A percentile compares a stretch with the other conserved stretches of the same genome.
These are phyloP conservation scores for Rosalia funebris DNA, from an alignment of 2,888 invertebrate species.

Conservation along the genomic window DNA sequence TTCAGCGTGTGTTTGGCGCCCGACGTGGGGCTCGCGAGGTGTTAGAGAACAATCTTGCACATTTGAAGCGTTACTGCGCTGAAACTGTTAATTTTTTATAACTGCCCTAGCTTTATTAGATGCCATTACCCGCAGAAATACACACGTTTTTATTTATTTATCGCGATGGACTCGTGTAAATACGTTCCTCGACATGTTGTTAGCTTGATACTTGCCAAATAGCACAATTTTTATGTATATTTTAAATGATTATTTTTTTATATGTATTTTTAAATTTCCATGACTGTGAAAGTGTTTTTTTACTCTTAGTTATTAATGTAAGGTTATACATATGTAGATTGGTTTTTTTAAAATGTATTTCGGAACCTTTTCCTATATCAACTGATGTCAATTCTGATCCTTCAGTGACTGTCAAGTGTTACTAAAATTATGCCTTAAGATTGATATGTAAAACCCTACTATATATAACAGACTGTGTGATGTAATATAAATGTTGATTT, in stretches of 20 bases:
- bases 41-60: not conserved
- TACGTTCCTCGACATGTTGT: conserved; percentile 34
- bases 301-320: conserved; percentile 5
- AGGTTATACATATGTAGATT: conserved; percentile 26
- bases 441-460: conserved; percentile 30
- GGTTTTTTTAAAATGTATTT: conserved; percentile 26
- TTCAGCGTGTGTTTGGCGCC: not conserved
- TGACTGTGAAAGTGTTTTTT: conserved; percentile 26
- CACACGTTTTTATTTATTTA: conserved; percentile 18
- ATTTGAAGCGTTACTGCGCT: not conserved
- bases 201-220: conserved; percentile 41
- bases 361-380: conserved; percentile 16
- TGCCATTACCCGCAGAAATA: conserved; percentile 7
- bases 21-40: not conserved
- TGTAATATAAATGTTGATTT: conserved; percentile 51
- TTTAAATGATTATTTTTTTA: conserved; percentile 19
- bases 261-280: conserved; percentile 26
- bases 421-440: conserved; percentile 28
- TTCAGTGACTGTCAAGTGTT: conserved; percentile 3
- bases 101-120: not conserved
- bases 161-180: conserved; percentile 17
- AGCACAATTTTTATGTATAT: conserved; percentile 38
- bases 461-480: conserved; percentile 56
- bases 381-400: conserved; percentile 12
- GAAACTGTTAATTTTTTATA: conserved; percentile 5